Evolutionary conservation across 1,140 invertebrate species (phyloP), one percentile per base, ranked within the genome.

Genomic region (Drosophila sp.): DNA sequence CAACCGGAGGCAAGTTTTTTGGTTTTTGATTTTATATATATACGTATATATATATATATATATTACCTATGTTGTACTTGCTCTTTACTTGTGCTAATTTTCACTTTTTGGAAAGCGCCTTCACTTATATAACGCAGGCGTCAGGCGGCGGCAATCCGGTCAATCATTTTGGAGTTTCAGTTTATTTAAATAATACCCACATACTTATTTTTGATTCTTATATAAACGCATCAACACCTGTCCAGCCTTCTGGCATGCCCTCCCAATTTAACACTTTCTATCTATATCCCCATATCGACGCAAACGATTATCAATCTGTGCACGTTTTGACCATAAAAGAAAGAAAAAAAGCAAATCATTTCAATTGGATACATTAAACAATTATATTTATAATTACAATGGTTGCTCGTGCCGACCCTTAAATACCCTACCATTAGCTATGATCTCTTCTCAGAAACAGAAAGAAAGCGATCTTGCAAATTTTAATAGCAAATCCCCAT

Each of bases 271-370:
- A 72, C 79, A 86, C 83, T 86, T 86, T 86, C 83, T 86, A 86
- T 55, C 70, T 67, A 40, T 67, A 40, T 82, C 72, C 83, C 66
- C 83, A 83, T 79, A 69, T 79, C 60, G 38, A 44, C 60, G 63
- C 70, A 64, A 86, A 86, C 82, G 82, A 83, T 86, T 87, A 87
- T 83, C 79, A 86, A 87, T 86, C 83, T 87, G 83, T 83, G 84
- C 83, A 86, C 83, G 83, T 86, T 84, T 69, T 60, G n/a, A 72
- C 76, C 80, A 86, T 87, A 86, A 86, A 86, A 38, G 11, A 57
- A 33, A 57, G 35, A 57, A 33, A 54, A 55, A 68, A 87, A 66
- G 27, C 71, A 70, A 79, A 74, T 54, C 41, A 66, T 70, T 61
- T 50, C 23, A 25, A 50, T 50, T 50, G 44, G 44, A 27, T 25